Conservation (phyloP, 1,140 invertebrate genomes). For the Myzus persicae region DNA sequence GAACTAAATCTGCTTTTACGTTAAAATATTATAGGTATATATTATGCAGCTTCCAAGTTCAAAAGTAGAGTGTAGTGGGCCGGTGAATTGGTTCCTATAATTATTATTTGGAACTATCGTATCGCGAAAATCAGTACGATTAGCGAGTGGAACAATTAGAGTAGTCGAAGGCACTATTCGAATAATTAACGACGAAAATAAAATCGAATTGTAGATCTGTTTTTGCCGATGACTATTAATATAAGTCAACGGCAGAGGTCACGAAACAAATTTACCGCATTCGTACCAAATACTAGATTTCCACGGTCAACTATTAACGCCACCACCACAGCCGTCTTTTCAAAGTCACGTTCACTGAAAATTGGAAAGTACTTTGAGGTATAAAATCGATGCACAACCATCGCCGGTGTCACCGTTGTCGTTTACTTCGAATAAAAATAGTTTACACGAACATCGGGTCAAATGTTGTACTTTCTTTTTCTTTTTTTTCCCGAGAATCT, state of each 20-base stretch:
- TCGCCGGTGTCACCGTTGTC: neutral
- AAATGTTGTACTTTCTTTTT: neutral
- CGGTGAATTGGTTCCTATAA: neutral
- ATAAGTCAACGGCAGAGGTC: neutral
- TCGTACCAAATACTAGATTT: neutral
- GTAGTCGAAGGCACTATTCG: neutral
- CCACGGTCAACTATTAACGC: neutral
- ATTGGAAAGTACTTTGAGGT: neutral
- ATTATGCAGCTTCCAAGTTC: neutral
- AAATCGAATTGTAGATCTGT: neutral
- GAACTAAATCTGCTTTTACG: neutral
- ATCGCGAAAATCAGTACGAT: neutral
- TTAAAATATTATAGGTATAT: neutral
- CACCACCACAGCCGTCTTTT: neutral
- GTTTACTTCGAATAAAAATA: neutral
- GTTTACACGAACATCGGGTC: neutral
- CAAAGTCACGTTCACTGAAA: neutral
- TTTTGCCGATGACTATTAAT: slow-evolving; percentile 4
- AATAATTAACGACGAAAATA: neutral
- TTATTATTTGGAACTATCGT: neutral
- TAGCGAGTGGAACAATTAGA: neutral
- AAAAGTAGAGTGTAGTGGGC: neutral
- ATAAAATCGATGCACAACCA: neutral
- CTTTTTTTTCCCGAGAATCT: neutral
- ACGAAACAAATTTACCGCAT: neutral